Evolutionary conservation across 2,888 invertebrate species (phyloP).

Genomic region (Torymus aiolomorphi): DNA sequence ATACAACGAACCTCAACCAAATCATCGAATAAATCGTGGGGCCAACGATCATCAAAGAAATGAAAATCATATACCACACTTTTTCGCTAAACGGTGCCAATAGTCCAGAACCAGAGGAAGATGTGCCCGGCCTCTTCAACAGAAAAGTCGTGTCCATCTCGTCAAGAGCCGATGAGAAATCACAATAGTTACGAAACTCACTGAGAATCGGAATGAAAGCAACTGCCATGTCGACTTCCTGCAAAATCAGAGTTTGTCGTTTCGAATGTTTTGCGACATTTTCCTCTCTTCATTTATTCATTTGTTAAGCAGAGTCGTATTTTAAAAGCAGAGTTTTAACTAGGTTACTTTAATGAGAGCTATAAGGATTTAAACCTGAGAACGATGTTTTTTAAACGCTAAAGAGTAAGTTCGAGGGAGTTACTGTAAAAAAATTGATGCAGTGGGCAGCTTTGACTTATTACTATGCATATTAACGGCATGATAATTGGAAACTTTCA

Average conservation of each 20-base stretch:
- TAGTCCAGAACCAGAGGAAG: conserved; percentile 89
- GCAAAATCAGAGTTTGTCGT: conserved; percentile 52
- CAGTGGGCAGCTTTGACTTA: too few relatives aligned
- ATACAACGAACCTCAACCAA: conserved; percentile 77
- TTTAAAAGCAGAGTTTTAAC: too few relatives aligned
- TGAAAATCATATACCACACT: conserved; percentile 85
- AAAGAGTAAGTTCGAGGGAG: too few relatives aligned
- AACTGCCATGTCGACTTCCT: conserved; percentile 88
- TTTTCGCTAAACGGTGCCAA: conserved; percentile 86
- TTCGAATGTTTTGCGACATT: too few relatives aligned
- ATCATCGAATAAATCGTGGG: conserved; percentile 87
- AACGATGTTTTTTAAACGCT: too few relatives aligned
- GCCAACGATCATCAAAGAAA: conserved; percentile 85
- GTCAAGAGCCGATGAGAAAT: conserved; percentile 82
- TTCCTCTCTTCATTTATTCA: too few relatives aligned
- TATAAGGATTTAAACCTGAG: too few relatives aligned
- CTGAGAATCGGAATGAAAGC: conserved; percentile 85
- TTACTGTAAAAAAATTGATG: too few relatives aligned
- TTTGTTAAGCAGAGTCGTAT: too few relatives aligned
- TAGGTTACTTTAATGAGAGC: too few relatives aligned
- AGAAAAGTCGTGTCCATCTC: conserved; percentile 88
- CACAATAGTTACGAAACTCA: conserved; percentile 77
- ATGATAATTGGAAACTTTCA: too few relatives aligned
- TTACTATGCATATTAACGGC: too few relatives aligned
- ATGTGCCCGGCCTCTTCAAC: conserved; percentile 87